Evolutionary conservation across 2,888 invertebrate species (phyloP), one percentile per base, ranked within the genome.

Genomic region (Drosophila helvetica): DNA sequence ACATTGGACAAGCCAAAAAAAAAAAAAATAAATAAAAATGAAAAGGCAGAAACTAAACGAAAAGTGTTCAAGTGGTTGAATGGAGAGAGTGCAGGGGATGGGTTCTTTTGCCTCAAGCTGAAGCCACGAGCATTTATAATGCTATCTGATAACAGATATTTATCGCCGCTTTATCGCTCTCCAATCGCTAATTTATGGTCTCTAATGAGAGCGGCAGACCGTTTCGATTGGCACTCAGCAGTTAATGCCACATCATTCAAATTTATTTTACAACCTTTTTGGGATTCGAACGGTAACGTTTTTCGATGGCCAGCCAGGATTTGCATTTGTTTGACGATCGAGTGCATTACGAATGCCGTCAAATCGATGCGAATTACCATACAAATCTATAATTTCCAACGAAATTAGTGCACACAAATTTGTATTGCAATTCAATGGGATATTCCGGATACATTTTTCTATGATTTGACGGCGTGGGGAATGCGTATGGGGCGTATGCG

Each of bases 361-460:
- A 75, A 79, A 84, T 82, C 74, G 69, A 71, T 68, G 74, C 65
- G 69, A 54, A 60, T 74, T 75, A 74, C 74, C 69, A 80, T 68
- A 68, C 81, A 87, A 78, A 74, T 75, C 89, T 86, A 89, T 89
- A 88, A 89, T 87, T 78, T 88, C 15, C 62, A 65, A 70, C 75
- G 60, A 82, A 90, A 90, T 89, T 90, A 80, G 79, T 59, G 74
- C 61, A 74, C 88, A 38, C 5, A 38, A 90, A 90, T 85, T 89
- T 85, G 85, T 82, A 69, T 67, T 68, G 65, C 72, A 67, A 82
- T 86, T 85, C 79, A 76, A 75, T 79, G 75, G 75, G 64, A 79
- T 81, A 79, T 76, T 75, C 63, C 57, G 55, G 30, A 30, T 47
- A 57, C n/a, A 19, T 25, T 22, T 51, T 51, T 27, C 19, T 12